Evolutionary conservation across 2,888 invertebrate species (phyloP), one percentile per base, ranked within the genome.

Genomic region (Synergus japonicus): DNA sequence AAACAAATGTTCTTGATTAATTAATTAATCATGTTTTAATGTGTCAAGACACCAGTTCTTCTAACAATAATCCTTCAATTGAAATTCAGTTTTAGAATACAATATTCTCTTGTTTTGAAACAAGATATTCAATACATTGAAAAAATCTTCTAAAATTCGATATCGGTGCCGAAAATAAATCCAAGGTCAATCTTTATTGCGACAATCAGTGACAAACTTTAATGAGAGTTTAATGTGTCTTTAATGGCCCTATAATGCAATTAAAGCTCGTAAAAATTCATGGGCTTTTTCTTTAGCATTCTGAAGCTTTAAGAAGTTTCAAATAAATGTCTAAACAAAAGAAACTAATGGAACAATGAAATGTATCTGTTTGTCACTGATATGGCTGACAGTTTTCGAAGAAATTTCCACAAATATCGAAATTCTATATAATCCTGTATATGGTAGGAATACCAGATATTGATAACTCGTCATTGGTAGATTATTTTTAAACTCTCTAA

Each of bases 141-240:
- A 9, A 29, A 37, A 54, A 37, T 37, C 15, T 37, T 41, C 29
- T 54, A 54, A 54, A 73, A 73, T 54, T n/a, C 49, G 37, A 54
- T n/a, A 10, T 54, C 37, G 37, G n/a, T 73, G 49, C 54, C 73
- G 41, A 54, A 73, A 73, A 54, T 73, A 54, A 41, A 73, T 54
- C n/a, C 73, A 49, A 46, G n/a, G 69, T 49, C 69, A 69, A 69
- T 49, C 46, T 69, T 69, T 46, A 69, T 69, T 29, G 69, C 69
- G n/a, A 49, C 49, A 49, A 49, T 69, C 22, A 69, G 69, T 69
- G 69, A 49, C 69, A 69, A 49, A 49, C 69, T 69, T 69, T 49
- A 69, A 49, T 69, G 69, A 49, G 15, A 15, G n/a, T 69, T 69
- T 69, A 37, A 69, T 69, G 49, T 22, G 29, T 46, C 15, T 43